Conservation (phyloP, 2,888 invertebrate genomes). For the Heliconius ismenius region DNA sequence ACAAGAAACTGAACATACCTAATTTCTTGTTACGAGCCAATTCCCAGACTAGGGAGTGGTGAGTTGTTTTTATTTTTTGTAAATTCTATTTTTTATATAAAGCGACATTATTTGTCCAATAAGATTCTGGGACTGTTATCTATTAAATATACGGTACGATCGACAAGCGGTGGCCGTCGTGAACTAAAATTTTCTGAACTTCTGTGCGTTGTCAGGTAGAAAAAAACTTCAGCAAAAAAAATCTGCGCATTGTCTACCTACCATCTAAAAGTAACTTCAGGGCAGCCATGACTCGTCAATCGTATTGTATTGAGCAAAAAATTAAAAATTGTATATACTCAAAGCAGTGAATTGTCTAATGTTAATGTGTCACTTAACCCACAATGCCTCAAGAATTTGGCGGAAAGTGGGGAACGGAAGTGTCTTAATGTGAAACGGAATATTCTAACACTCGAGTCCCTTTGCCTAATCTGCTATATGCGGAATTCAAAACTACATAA, state of each 20-base stretch:
- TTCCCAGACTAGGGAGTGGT: conserved; percentile 65
- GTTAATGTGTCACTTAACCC: too few relatives aligned
- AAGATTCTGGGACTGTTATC: neutral
- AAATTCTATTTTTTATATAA: neutral
- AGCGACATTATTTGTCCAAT: neutral
- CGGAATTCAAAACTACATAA: neutral
- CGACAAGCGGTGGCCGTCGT: neutral
- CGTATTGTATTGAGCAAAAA: too few relatives aligned
- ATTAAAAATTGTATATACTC: too few relatives aligned
- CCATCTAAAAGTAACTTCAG: too few relatives aligned
- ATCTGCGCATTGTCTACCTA: too few relatives aligned
- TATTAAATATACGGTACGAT: neutral
- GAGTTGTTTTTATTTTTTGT: conserved; percentile 39
- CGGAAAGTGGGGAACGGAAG: too few relatives aligned
- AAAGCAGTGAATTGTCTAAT: too few relatives aligned
- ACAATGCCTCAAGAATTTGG: too few relatives aligned
- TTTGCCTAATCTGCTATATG: neutral
- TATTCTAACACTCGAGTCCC: too few relatives aligned
- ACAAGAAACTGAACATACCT: conserved; percentile 55
- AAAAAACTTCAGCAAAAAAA: neutral
- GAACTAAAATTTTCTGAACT: neutral
- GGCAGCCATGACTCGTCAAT: too few relatives aligned
- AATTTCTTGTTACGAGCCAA: conserved; percentile 62
- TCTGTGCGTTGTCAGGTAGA: neutral
- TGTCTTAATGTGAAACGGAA: too few relatives aligned